A percentile compares a stretch with the other conserved stretches of the same genome.
Evolutionary conservation across 2,888 invertebrate genomes (phyloP).

Genomic region (Chydorus sphaericus): DNA sequence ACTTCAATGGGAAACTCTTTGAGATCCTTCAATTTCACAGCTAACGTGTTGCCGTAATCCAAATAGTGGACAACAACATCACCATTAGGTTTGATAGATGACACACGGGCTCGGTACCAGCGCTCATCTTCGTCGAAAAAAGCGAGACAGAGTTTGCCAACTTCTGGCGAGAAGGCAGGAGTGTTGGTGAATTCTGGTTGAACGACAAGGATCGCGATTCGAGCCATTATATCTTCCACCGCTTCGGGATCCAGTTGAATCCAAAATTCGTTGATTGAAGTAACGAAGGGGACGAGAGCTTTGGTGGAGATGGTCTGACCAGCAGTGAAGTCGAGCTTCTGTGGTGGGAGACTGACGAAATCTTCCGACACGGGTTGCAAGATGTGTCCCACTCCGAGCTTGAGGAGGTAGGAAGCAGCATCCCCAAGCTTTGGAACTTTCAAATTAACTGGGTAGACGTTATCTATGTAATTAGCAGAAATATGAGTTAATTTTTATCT

Average conservation of each 20-base stretch:
- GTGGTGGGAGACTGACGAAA: background rate
- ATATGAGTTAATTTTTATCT: background rate
- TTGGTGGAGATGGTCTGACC: background rate
- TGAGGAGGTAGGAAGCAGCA: background rate
- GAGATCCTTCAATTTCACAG: background rate
- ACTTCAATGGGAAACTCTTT: background rate
- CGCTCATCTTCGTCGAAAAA: constrained; percentile 9
- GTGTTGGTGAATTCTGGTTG: background rate
- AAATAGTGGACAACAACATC: background rate
- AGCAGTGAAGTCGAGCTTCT: background rate
- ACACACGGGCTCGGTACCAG: constrained; percentile 3
- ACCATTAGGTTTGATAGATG: background rate
- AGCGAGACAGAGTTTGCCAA: background rate
- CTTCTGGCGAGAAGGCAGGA: background rate
- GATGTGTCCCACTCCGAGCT: too few relatives aligned
- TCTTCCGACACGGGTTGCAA: background rate
- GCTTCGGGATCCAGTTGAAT: background rate
- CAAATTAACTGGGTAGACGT: background rate
- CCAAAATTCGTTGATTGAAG: constrained; percentile 1
- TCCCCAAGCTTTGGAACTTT: background rate
- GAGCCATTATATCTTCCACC: constrained; percentile 2
- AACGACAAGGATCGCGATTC: background rate
- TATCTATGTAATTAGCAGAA: background rate
- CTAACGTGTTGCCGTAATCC: constrained; percentile 9
- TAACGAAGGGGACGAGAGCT: background rate